Conservation (phyloP, 2,888 invertebrate genomes). For the Dryadula phaetusa region DNA sequence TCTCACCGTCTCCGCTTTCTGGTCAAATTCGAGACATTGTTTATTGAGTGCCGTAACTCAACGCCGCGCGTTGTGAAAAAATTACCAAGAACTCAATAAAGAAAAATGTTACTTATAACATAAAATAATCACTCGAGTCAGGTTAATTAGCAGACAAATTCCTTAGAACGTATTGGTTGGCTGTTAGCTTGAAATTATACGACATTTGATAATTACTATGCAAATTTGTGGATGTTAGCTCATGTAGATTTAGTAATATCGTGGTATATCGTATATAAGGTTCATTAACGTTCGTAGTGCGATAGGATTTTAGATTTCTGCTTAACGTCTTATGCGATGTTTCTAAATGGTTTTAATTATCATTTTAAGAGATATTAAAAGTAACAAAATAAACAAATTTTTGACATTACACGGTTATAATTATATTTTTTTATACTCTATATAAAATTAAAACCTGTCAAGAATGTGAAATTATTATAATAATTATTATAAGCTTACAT, state of each 20-base stretch:
- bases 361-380: not conserved
- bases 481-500: conserved; percentile 12
- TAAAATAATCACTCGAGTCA: conserved; percentile 27
- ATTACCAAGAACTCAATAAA: not conserved
- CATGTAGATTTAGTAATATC: conserved; percentile 26
- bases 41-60: not conserved
- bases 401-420: not conserved
- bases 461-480: not conserved
- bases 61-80: not conserved
- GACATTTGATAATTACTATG: conserved; percentile 43
- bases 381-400: not conserved
- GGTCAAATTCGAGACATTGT: not conserved
- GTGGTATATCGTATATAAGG: conserved; percentile 21
- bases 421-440: not conserved
- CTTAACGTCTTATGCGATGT: conserved; percentile 1
- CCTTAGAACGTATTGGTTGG: conserved; percentile 17
- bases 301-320: conserved; percentile 17
- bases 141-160: conserved; percentile 29
- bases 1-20: not conserved
- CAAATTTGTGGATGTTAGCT: conserved; percentile 36
- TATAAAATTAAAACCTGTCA: not conserved
- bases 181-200: conserved; percentile 39
- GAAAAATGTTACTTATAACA: not conserved
- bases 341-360: not conserved
- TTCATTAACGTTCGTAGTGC: conserved; percentile 16